phyloP scores from a whole-genome alignment of 2,888 invertebrate species.

The Ctena decussata region DNA sequence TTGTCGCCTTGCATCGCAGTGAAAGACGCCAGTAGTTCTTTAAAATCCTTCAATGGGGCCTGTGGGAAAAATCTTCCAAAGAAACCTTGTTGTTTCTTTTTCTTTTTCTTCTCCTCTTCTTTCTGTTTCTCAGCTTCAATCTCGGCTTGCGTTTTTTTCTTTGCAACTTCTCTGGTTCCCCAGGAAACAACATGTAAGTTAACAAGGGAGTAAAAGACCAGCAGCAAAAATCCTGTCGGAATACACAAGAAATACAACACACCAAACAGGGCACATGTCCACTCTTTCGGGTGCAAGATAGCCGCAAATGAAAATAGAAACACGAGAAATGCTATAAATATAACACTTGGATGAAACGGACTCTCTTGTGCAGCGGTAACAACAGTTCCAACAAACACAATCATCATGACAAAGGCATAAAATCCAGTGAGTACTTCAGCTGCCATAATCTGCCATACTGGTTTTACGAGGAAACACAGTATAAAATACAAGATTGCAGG shows the following conservation, averaged over 20 bases:
- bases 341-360: slow-evolving; percentile 82
- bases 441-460: slow-evolving; percentile 78
- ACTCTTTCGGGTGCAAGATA: slow-evolving; percentile 83
- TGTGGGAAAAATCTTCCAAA: slow-evolving; percentile 86
- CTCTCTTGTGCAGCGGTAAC: slow-evolving; percentile 73
- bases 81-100: slow-evolving; percentile 91
- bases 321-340: slow-evolving; percentile 79
- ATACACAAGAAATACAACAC: slow-evolving; percentile 83
- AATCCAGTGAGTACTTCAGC: slow-evolving; percentile 81
- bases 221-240: slow-evolving; percentile 85
- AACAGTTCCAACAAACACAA: slow-evolving; percentile 82
- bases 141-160: slow-evolving; percentile 77
- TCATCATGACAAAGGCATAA: slow-evolving; percentile 84
- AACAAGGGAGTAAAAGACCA: slow-evolving; percentile 84
- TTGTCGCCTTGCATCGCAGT: slow-evolving; percentile 51
- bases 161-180: slow-evolving; percentile 85
- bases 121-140: slow-evolving; percentile 90
- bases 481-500: slow-evolving; percentile 79
- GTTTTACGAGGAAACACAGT: slow-evolving; percentile 77
- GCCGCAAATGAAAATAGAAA: slow-evolving; percentile 79
- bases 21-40: slow-evolving; percentile 63
- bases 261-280: slow-evolving; percentile 79
- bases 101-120: slow-evolving; percentile 90
- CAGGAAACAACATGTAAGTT: slow-evolving; percentile 85
- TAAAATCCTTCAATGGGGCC: slow-evolving; percentile 69